Evolutionary conservation across 2,113 vertebrate species (phyloP).

Genomic region (Campylorhamphus procurvoides): DNA sequence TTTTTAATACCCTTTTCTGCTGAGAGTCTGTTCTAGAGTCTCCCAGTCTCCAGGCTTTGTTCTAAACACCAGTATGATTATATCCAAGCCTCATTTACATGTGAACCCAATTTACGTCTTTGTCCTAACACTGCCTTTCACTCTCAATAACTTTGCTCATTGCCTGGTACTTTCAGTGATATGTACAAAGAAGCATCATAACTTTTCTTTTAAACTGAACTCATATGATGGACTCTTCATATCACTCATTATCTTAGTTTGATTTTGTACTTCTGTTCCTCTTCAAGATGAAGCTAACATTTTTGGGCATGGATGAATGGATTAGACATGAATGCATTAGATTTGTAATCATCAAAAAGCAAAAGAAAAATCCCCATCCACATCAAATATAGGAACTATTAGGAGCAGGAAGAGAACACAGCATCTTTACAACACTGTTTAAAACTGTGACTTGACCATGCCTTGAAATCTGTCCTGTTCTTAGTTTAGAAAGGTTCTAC

Average conservation of each 20-base stretch:
- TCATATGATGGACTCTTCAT: background rate
- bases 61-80: background rate
- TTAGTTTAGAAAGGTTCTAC: background rate
- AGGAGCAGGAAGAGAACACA: background rate
- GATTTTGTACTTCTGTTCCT: background rate
- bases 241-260: background rate
- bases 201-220: background rate
- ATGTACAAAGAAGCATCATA: background rate
- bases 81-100: background rate
- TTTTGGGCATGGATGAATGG: background rate
- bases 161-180: background rate
- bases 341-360: background rate
- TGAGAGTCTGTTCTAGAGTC: background rate
- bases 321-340: background rate
- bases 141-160: background rate
- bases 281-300: background rate
- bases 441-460: background rate
- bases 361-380: background rate
- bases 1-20: background rate
- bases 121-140: background rate
- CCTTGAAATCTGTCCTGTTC: background rate
- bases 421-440: background rate
- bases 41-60: background rate
- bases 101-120: background rate
- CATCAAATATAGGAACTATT: background rate